A percentile compares a stretch with the other conserved stretches of the same genome.
These are phyloP conservation scores for Trematocara nigrifrons DNA, from an alignment of 2,113 vertebrate genomes.

Conservation along the genomic window DNA sequence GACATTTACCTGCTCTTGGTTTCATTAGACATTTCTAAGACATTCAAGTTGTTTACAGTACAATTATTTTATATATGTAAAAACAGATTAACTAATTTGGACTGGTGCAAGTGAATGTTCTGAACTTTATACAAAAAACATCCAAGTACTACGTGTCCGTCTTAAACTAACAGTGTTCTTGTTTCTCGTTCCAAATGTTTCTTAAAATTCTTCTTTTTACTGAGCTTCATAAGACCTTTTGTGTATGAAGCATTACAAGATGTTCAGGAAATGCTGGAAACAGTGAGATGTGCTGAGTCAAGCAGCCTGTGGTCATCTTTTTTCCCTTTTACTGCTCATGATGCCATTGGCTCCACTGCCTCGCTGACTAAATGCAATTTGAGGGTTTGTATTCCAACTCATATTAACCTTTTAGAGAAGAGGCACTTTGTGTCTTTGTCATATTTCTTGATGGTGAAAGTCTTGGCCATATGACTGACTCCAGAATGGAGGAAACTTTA, in stretches of 20 bases:
- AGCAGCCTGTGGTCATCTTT: constrained; percentile 31
- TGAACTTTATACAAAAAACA: neutral
- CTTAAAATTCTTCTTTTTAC: neutral
- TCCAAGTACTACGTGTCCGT: neutral
- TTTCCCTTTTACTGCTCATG: constrained; percentile 5
- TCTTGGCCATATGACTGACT: neutral
- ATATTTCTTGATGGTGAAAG: neutral
- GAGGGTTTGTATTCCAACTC: constrained; percentile 3
- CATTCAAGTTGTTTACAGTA: neutral
- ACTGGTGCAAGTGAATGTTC: neutral
- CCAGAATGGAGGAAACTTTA: neutral
- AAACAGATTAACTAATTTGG: neutral
- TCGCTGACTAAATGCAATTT: neutral
- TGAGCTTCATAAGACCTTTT: neutral
- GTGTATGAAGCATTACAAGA: neutral
- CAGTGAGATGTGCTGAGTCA: constrained; percentile 43
- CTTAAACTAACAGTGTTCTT: neutral
- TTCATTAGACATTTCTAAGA: neutral
- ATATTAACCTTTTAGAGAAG: neutral
- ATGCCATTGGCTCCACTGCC: constrained; percentile 15
- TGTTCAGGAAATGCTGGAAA: constrained; percentile 35
- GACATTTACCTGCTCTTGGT: neutral
- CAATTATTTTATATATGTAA: neutral
- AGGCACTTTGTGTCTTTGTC: neutral
- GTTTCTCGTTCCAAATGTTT: neutral